phyloP scores from a whole-genome alignment of 2,888 invertebrate genomes.

The Anarsia innoxiella region DNA sequence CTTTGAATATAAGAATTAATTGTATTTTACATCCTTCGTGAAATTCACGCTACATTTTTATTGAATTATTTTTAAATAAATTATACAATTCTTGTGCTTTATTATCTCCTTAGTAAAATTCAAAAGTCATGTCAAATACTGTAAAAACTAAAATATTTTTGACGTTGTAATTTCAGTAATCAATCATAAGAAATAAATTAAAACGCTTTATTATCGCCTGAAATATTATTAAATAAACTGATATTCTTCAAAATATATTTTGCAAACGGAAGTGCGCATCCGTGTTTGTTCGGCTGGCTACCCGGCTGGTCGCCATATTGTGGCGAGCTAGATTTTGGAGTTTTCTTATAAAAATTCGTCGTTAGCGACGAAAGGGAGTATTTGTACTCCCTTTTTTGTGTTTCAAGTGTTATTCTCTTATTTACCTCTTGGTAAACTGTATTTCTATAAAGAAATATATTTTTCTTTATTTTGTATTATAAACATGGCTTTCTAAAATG shows the following conservation, averaged over 20 bases:
- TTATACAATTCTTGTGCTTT: not conserved
- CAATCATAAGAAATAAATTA: constrained; percentile 10
- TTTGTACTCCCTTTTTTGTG: constrained; percentile 74
- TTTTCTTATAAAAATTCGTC: constrained; percentile 73
- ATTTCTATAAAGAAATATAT: constrained; percentile 43
- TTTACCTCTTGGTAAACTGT: constrained; percentile 50
- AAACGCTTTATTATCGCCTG: not conserved
- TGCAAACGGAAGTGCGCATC: constrained; percentile 60
- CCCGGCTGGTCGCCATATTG: constrained; percentile 81
- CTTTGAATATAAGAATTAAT: no score
- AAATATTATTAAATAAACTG: no score
- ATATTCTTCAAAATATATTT: no score
- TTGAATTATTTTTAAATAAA: no score
- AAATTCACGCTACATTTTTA: no score
- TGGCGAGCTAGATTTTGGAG: constrained; percentile 75
- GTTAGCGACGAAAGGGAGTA: constrained; percentile 81
- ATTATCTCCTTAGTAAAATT: constrained; percentile 6
- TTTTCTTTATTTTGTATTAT: constrained; percentile 75
- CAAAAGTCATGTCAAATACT: constrained; percentile 26
- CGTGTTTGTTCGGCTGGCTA: constrained; percentile 52
- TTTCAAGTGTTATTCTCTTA: constrained; percentile 39
- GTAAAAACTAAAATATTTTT: constrained; percentile 9
- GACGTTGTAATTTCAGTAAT: not conserved
- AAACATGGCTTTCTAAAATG: constrained; percentile 91
- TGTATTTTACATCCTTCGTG: no score